Base-by-base conservation (phyloP, 2,888 invertebrate genomes). In the Icerya purchasi region DNA sequence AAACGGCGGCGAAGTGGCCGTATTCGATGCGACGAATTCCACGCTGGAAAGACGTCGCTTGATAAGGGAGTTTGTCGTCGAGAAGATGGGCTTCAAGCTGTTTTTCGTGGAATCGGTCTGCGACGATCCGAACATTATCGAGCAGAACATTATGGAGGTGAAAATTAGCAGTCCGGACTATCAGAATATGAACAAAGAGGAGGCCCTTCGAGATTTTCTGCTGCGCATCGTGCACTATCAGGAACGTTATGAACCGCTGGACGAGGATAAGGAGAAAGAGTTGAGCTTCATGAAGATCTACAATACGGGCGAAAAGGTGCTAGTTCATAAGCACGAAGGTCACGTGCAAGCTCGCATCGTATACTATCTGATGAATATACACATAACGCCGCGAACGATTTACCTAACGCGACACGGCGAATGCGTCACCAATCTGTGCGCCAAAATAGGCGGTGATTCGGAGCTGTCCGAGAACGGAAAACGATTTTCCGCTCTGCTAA, bases 341-440 rank as follows among this genome's bases (percentile, higher is more conserved):
- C 97, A 98, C 70, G 90, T 98, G 67, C 96, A 98, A 73, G 86
- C 93, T 61, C 78, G 97, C 62, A 96, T 98, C 67, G 97, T 98
- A 1, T 99, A 99, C 73, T 98, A 97, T 72, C 76, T 99, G 22
- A 98, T 99, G 98, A 98, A 98, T 71, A 97, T 97, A 71, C 97
- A 98, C 72, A 93, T 98, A 59, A 86, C 91, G 62, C 97, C 97
- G 0, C 78, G 97, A 66, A 94, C 96, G 22, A 98, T 98, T 68
- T 98, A 97, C 74, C 76, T 98, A 59, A 93, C 96, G 1, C 82
- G 97, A 75, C 98, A 98, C 71, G 98, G 98, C 1, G 98, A 98
- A 72, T 92, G 92, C 70, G 79, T 84, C 66, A 89, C 93, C 77
- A 98, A 98, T 73, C 74, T 89, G 53, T 80, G 83, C 59, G 94